Evolutionary conservation across 2,888 invertebrate genomes (phyloP).

Genomic region (Physocephala rufipes): DNA sequence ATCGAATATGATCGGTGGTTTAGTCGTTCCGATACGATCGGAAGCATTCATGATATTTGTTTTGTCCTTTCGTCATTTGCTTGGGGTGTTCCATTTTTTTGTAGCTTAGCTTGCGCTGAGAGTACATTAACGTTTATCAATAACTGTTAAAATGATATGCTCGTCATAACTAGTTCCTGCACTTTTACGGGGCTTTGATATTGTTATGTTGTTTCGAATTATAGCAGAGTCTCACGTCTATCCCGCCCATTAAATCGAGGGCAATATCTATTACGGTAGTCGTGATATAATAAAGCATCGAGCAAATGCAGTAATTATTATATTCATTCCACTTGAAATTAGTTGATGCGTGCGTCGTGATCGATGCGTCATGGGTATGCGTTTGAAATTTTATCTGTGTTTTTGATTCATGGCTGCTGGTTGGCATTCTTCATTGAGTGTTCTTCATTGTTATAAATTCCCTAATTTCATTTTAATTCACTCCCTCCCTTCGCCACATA

Average conservation of each 20-base stretch:
- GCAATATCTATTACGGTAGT: background rate
- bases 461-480: background rate
- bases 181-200: no score
- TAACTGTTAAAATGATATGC: no score
- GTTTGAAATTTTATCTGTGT: no score
- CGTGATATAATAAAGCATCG: no score
- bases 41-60: background rate
- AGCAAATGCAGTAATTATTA: background rate
- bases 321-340: slow-evolving; percentile 1
- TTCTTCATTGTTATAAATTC: slow-evolving; percentile 5
- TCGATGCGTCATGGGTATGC: slow-evolving; percentile 5
- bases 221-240: no score
- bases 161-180: no score
- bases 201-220: no score
- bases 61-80: background rate
- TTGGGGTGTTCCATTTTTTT: background rate
- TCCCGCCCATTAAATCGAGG: background rate
- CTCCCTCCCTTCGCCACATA: background rate
- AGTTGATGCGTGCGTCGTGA: background rate
- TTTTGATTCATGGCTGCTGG: no score
- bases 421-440: no score
- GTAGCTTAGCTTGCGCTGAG: background rate
- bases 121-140: no score
- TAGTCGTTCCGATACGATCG: background rate
- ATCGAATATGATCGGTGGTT: background rate